Percentiles rank a stretch among this genome's conserved stretches.
Conservation (phyloP, 2,888 invertebrate species). For the Pristionchus entomophagus region DNA sequence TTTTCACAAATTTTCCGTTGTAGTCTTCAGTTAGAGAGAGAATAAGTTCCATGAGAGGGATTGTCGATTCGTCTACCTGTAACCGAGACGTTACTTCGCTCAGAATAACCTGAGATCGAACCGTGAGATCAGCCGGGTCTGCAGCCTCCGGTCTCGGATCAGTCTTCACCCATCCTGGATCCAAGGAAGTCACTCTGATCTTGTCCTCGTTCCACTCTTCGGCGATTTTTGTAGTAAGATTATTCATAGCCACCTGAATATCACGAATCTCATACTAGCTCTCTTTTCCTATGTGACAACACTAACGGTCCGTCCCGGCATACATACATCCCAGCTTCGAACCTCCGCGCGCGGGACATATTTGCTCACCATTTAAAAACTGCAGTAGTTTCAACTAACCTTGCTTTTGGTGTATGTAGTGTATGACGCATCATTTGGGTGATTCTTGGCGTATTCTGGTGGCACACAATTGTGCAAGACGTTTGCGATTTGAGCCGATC, state of each 20-base stretch:
- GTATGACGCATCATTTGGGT: no score
- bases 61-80: conserved; percentile 23
- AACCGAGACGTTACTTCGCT: not conserved
- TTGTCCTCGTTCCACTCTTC: conserved; percentile 7
- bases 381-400: no score
- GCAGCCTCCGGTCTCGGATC: not conserved
- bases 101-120: not conserved
- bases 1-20: no score
- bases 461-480: no score
- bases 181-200: not conserved
- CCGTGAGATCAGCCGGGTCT: not conserved
- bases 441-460: no score
- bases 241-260: not conserved
- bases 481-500: not conserved
- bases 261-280: not conserved
- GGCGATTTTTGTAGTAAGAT: not conserved
- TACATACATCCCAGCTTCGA: not conserved
- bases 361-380: not conserved
- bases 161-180: conserved; percentile 22
- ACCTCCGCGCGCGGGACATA: no score
- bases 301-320: not conserved
- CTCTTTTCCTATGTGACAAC: not conserved
- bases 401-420: no score
- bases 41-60: not conserved
- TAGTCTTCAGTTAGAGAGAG: conserved; percentile 1